Conservation (phyloP, 2,888 invertebrate genomes). For the Torymus auratus region DNA sequence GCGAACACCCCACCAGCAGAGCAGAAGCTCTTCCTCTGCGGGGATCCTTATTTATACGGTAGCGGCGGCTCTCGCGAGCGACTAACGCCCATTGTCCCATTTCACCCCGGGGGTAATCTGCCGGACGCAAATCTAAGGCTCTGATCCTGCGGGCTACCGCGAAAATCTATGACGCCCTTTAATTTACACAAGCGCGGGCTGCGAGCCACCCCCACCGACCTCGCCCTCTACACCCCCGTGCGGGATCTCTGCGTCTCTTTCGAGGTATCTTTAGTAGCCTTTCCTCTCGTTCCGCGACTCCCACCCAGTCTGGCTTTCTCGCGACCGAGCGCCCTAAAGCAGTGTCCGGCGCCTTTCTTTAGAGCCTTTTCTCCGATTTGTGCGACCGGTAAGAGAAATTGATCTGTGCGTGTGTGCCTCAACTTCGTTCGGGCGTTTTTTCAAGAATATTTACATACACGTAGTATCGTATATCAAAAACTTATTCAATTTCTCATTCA, state of each 20-base stretch:
- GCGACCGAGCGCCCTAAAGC: background rate
- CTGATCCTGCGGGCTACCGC: slow-evolving; percentile 77
- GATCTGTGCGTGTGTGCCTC: no score
- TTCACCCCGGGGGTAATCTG: slow-evolving; percentile 74
- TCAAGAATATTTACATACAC: no score
- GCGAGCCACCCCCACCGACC: background rate
- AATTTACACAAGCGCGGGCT: slow-evolving; percentile 71
- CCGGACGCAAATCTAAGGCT: slow-evolving; percentile 77
- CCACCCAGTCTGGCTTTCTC: background rate
- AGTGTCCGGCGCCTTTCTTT: no score
- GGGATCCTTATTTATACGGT: slow-evolving; percentile 59
- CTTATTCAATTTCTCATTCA: no score
- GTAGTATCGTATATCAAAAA: no score
- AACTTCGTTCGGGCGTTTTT: no score
- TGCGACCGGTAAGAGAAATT: no score
- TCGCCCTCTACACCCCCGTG: background rate
- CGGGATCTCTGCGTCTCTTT: background rate
- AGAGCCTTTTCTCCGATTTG: no score
- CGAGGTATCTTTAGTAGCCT: background rate
- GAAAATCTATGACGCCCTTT: slow-evolving; percentile 77
- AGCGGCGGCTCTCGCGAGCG: slow-evolving; percentile 44
- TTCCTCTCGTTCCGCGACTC: background rate
- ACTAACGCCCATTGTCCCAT: slow-evolving; percentile 77
- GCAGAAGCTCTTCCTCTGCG: slow-evolving; percentile 29
- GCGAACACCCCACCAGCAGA: slow-evolving; percentile 56